These are phyloP conservation scores for Paratilapia polleni DNA, from an alignment of 2,113 vertebrate genomes.

Conservation along the genomic window DNA sequence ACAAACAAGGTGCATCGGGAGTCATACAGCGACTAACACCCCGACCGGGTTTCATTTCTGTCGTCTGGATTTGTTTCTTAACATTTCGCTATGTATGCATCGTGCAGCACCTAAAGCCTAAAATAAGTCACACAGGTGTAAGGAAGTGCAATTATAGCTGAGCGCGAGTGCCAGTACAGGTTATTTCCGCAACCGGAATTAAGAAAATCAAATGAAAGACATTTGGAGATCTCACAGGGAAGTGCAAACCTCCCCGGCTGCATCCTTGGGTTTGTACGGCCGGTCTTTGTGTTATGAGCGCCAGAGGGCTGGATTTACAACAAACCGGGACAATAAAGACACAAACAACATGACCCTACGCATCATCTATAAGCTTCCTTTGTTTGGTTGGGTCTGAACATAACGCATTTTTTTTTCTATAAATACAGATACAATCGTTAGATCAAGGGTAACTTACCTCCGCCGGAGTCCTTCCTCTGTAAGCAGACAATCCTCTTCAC, in stretches of 20 bases:
- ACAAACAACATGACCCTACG: not conserved
- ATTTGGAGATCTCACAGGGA: not conserved
- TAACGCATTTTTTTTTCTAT: not conserved
- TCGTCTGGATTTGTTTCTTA: not conserved
- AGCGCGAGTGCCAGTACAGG: not conserved
- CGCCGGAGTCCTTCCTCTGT: not conserved
- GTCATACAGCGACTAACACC: too few relatives aligned
- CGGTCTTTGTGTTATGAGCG: slow-evolving; percentile 64
- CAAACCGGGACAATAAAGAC: slow-evolving; percentile 6
- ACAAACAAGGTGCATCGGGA: not conserved
- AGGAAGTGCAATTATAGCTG: not conserved
- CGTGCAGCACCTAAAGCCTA: not conserved
- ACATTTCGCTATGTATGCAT: not conserved
- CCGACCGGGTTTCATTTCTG: not conserved
- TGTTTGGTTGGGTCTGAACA: too few relatives aligned
- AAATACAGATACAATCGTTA: not conserved
- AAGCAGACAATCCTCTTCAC: too few relatives aligned
- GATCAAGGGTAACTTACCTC: slow-evolving; percentile 50
- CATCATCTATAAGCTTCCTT: not conserved
- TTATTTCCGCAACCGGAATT: too few relatives aligned
- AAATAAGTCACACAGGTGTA: not conserved
- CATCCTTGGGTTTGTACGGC: not conserved
- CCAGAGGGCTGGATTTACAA: not conserved
- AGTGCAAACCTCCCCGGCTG: not conserved
- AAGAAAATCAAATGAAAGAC: not conserved